These are phyloP conservation scores for Ricordea florida DNA, from an alignment of 92 coral and sea anemone species.

Conservation along the genomic window DNA sequence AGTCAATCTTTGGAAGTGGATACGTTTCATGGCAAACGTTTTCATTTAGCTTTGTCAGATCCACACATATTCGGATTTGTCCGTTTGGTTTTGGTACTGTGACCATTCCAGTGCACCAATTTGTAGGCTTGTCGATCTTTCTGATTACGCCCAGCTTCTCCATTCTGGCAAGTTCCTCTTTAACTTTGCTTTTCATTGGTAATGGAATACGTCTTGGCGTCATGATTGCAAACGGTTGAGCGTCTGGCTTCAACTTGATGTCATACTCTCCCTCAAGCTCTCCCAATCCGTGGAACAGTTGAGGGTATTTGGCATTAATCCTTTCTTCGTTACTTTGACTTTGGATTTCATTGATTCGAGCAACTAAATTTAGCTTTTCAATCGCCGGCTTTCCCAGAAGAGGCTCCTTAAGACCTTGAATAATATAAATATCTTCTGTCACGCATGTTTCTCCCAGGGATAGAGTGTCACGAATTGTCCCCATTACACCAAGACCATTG, in stretches of 20 bases:
- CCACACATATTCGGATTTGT: slow-evolving; percentile 33
- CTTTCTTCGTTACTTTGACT: slow-evolving; percentile 18
- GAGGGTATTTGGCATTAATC: slow-evolving; percentile 23
- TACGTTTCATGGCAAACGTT: slow-evolving; percentile 33
- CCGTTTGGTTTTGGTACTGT: slow-evolving; percentile 34
- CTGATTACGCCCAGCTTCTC: slow-evolving; percentile 58
- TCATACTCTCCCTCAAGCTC: slow-evolving; percentile 50
- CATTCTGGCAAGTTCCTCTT: slow-evolving; percentile 28
- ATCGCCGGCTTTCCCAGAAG: slow-evolving; percentile 19
- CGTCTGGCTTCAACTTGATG: slow-evolving; percentile 33
- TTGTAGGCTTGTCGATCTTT: slow-evolving; percentile 41
- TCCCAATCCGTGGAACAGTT: slow-evolving; percentile 39
- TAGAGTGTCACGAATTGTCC: not conserved
- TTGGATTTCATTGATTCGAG: slow-evolving; percentile 40
- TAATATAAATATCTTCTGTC: not conserved
- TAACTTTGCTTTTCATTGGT: slow-evolving; percentile 47
- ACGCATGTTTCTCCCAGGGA: not conserved
- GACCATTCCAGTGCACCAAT: slow-evolving; percentile 47
- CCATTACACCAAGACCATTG: not conserved
- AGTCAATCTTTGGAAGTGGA: slow-evolving; percentile 42
- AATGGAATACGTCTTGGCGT: slow-evolving; percentile 49
- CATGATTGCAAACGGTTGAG: slow-evolving; percentile 38
- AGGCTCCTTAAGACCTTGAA: slow-evolving; percentile 5
- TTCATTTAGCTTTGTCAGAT: slow-evolving; percentile 31
- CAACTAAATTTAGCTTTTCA: slow-evolving; percentile 33